Conservation (phyloP, 2,797 vertebrate species). For the Falco cherrug region DNA sequence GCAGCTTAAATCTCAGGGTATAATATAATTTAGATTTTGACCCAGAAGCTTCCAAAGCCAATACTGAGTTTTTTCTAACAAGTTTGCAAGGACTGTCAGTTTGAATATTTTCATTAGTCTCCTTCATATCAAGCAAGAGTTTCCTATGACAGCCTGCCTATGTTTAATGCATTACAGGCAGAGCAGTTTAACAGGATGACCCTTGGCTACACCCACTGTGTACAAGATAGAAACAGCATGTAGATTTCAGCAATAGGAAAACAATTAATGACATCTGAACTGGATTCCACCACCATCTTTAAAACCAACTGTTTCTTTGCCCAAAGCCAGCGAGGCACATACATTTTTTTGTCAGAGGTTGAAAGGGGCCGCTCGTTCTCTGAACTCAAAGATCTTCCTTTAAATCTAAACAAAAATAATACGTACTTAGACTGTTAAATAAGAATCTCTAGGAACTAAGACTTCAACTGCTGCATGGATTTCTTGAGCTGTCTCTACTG, state of each 20-base stretch:
- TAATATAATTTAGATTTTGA: not conserved
- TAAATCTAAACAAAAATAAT: not conserved
- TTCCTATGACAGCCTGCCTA: not conserved
- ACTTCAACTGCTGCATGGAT: not conserved
- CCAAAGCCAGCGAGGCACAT: not conserved
- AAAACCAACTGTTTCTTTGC: not conserved
- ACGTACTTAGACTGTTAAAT: not conserved
- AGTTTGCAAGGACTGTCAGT: not conserved
- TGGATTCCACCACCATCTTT: not conserved
- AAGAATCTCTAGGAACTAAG: not conserved
- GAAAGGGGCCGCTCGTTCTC: not conserved
- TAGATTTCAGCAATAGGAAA: not conserved
- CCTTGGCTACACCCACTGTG: not conserved
- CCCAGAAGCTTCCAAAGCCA: not conserved
- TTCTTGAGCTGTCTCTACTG: not conserved
- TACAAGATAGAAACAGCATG: not conserved
- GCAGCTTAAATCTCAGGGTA: not conserved
- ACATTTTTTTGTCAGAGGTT: not conserved
- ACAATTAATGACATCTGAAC: not conserved
- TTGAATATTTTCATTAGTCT: not conserved
- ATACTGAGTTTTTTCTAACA: not conserved
- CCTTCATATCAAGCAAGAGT: not conserved
- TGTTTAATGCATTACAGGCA: not conserved
- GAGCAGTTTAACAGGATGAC: not conserved
- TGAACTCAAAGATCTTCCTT: not conserved